Percentiles rank a stretch among this genome's conserved stretches.
phyloP scores from a whole-genome alignment of 1,140 invertebrate genomes.

The Heliothis subflexa region DNA sequence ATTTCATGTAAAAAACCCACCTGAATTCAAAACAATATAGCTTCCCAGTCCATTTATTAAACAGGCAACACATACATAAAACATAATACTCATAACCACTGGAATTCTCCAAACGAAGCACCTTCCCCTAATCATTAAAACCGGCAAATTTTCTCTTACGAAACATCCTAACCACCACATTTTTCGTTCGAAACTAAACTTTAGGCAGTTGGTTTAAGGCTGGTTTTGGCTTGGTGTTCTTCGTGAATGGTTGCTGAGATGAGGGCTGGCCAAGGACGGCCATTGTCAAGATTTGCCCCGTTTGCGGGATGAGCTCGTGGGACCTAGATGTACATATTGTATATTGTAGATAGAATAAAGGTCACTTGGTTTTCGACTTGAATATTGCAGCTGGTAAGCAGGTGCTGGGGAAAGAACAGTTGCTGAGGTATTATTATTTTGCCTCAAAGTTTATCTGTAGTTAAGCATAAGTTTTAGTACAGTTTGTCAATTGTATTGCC shows the following conservation, averaged over 20 bases:
- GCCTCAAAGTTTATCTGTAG: too few relatives aligned
- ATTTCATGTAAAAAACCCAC: conserved; percentile 12
- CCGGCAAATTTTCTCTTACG: not conserved
- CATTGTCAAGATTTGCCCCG: conserved; percentile 70
- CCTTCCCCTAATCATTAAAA: conserved; percentile 49
- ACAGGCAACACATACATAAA: not conserved
- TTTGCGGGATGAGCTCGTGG: conserved; percentile 47
- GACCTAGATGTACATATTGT: not conserved
- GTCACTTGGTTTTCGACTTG: conserved; percentile 22
- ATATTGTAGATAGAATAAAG: conserved; percentile 15
- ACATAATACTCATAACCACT: conserved; percentile 22
- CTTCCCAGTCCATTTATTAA: conserved; percentile 10
- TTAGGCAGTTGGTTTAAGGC: not conserved
- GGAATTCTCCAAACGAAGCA: conserved; percentile 39
- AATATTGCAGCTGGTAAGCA: not conserved
- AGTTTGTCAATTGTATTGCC: too few relatives aligned
- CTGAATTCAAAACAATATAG: conserved; percentile 23
- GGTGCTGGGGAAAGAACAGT: not conserved
- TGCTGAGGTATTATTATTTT: too few relatives aligned
- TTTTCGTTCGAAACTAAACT: not conserved
- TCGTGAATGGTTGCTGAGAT: conserved; percentile 52
- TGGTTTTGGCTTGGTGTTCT: conserved; percentile 41
- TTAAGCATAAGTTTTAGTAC: too few relatives aligned
- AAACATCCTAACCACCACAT: conserved; percentile 2
- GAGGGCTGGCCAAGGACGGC: conserved; percentile 79